Evolutionary conservation across 1,140 invertebrate genomes (phyloP).

Genomic region (Euura lappo): DNA sequence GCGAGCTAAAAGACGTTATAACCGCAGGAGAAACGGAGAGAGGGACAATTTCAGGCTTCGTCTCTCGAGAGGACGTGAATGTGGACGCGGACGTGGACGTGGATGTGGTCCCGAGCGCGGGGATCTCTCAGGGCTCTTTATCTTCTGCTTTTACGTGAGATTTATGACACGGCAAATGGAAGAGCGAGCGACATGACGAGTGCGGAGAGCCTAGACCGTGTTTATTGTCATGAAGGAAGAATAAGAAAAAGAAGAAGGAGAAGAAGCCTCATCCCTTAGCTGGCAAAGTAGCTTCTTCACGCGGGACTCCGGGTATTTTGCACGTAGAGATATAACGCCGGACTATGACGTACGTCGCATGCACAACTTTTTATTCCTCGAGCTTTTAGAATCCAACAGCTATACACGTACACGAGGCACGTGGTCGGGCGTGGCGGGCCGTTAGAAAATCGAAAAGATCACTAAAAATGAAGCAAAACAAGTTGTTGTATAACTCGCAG

Average conservation of each 20-base stretch:
- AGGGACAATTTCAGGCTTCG: too few species aligned
- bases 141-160: constrained; percentile 2
- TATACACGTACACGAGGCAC: too few species aligned
- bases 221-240: neutral
- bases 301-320: neutral
- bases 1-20: too few species aligned
- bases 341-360: neutral
- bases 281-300: too few species aligned
- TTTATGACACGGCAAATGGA: constrained; percentile 7
- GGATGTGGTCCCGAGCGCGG: neutral
- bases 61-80: neutral
- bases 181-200: neutral
- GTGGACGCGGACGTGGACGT: neutral
- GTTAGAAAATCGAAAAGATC: too few species aligned
- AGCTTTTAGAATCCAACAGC: neutral
- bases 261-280: too few species aligned
- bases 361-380: neutral
- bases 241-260: too few species aligned
- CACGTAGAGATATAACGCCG: constrained; percentile 1
- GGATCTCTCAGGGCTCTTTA: neutral
- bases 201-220: constrained; percentile 1
- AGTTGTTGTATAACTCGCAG: too few species aligned
- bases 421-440: too few species aligned
- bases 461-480: too few species aligned
- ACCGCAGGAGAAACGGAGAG: too few species aligned